Evolutionary conservation across 2,113 vertebrate genomes (phyloP).

Genomic region (Alosa alosa): DNA sequence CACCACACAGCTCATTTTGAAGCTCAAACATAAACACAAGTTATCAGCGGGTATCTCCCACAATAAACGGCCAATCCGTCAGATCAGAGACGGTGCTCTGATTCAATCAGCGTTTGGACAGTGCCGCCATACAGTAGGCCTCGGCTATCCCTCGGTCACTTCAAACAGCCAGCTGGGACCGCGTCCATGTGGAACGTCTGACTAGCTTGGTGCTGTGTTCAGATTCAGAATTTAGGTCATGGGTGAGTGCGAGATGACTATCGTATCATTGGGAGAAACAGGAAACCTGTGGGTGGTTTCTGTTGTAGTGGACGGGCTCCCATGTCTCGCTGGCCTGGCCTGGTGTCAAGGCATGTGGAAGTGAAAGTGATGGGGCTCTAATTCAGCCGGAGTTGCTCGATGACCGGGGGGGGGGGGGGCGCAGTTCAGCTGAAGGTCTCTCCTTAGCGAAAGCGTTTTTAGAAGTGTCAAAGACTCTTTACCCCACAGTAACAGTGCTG

Average conservation of each 20-base stretch:
- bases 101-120: background rate
- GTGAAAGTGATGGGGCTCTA: constrained; percentile 28
- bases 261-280: constrained; percentile 32
- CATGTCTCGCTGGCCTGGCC: constrained; percentile 32
- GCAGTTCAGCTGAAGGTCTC: background rate
- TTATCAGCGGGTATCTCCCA: background rate
- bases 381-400: background rate
- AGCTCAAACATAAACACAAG: background rate
- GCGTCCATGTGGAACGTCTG: background rate
- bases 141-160: no score
- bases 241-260: background rate
- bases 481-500: background rate
- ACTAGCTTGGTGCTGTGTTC: background rate
- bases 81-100: background rate
- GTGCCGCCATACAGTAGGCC: background rate
- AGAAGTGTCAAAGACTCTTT: background rate
- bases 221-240: constrained; percentile 29
- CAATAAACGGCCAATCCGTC: background rate
- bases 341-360: constrained; percentile 15
- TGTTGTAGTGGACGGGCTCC: constrained; percentile 32
- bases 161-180: no score
- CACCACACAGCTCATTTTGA: background rate
- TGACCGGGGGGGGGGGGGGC: background rate
- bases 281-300: constrained; percentile 40
- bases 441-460: background rate